Evolutionary conservation across 2,797 vertebrate species (phyloP), one percentile per base, ranked within the genome.

Genomic region (Dendrocincla tyrannina): DNA sequence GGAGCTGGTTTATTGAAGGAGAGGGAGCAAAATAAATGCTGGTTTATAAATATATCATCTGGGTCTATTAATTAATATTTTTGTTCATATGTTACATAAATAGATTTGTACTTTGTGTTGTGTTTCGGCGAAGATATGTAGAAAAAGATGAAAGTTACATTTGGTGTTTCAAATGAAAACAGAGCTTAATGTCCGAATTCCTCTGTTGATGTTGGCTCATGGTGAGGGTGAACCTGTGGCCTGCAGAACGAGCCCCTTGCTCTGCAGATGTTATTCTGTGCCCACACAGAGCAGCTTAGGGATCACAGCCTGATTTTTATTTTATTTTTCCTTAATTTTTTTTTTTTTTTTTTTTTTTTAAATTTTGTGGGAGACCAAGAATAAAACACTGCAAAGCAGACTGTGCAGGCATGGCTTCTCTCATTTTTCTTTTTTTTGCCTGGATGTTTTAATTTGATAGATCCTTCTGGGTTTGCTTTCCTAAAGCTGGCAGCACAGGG

Each of bases 81-180:
- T 92, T 91, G 42, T 73, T 93, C 11, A 16, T 72, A 33, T 63
- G 70, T 82, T 93, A 56, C 11, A 91, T 94, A 92, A 95, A 94
- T 86, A 91, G 91, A 27, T 44, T 53, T 41, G 64, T 85, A 62
- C 64, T 85, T 80, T 58, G 20, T 92, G 82, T 70, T 56, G 39
- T 39, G 52, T 75, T 88, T 88, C 95, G 89, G 80, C 2, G 7
- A 78, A 90, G 66, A 28, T 63, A 55, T 35, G 79, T 74, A 90
- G 77, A 85, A 93, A 85, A 93, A 85, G 91, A 84, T 87, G 91
- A 95, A 95, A 96, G 91, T 80, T 30, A 63, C 72, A 30, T 91
- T 95, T 85, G 85, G 66, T 69, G 88, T 96, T 95, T 95, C 91
- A 94, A 95, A 91, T 88, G 13, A 94, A 95, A 95, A 94, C 88